Evolutionary conservation across 2,888 invertebrate genomes (phyloP).

Genomic region (Dendrolimus houi): DNA sequence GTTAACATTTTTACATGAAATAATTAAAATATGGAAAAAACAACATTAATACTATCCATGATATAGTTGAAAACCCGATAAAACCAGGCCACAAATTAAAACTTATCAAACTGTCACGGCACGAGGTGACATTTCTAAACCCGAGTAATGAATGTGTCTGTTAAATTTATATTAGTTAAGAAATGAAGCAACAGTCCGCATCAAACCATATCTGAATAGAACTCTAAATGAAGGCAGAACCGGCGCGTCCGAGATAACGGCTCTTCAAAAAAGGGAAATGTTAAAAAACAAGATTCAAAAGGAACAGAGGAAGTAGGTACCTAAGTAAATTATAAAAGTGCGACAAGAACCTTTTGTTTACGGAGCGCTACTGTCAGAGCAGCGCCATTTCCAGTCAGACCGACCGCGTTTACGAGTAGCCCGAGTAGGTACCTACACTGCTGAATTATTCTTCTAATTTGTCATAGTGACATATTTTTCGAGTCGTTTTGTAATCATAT

Average conservation of each 20-base stretch:
- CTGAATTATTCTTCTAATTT: conserved; percentile 31
- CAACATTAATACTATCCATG: too few relatives aligned
- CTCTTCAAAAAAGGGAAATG: conserved; percentile 54
- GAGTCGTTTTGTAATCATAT: too few relatives aligned
- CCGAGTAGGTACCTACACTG: conserved; percentile 9
- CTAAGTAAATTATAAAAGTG: conserved; percentile 65
- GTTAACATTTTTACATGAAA: too few relatives aligned
- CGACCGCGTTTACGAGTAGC: conserved; percentile 34
- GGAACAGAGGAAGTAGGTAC: conserved; percentile 46
- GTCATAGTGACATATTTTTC: conserved; percentile 5
- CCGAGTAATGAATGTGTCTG: background rate
- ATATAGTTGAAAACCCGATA: too few relatives aligned
- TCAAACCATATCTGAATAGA: conserved; percentile 51
- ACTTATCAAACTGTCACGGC: conserved; percentile 2
- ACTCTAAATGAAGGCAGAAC: conserved; percentile 47
- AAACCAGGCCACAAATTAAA: too few relatives aligned
- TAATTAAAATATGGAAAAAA: too few relatives aligned
- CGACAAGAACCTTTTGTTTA: conserved; percentile 53
- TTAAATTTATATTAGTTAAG: conserved; percentile 30
- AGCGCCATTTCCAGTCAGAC: conserved; percentile 28
- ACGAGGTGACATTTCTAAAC: conserved; percentile 4
- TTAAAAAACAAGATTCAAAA: conserved; percentile 60
- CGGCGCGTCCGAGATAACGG: conserved; percentile 50
- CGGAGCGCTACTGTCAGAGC: conserved; percentile 39
- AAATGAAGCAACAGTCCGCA: conserved; percentile 33